These are phyloP conservation scores for Cyclura pinguis DNA, from an alignment of 2,797 vertebrate species.

Conservation along the genomic window DNA sequence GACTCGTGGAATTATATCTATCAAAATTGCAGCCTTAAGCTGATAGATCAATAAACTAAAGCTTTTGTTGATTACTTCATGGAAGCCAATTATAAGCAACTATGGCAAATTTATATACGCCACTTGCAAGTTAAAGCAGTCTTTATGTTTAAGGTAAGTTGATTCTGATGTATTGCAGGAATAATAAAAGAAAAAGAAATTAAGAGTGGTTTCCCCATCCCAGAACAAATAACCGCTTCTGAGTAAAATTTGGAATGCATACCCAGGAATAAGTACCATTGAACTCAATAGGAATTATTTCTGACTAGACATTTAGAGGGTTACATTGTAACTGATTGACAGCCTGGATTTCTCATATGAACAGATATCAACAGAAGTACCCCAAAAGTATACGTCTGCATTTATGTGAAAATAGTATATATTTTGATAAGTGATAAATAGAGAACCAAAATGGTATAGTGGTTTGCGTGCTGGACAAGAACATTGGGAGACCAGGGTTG, in stretches of 20 bases:
- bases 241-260: too few relatives aligned
- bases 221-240: background rate
- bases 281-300: background rate
- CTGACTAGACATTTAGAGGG: background rate
- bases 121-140: background rate
- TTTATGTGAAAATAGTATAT: too few relatives aligned
- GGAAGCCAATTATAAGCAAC: background rate
- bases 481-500: too few relatives aligned
- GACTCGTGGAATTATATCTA: background rate
- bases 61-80: background rate
- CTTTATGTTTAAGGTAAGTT: background rate
- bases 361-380: constrained; percentile 17
- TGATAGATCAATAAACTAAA: background rate
- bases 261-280: background rate
- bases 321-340: background rate
- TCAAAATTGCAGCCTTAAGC: background rate
- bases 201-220: background rate
- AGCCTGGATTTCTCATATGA: background rate
- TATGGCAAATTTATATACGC: background rate
- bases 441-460: too few relatives aligned
- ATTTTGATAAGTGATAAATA: too few relatives aligned
- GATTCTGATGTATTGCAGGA: background rate
- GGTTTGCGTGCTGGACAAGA: too few relatives aligned
- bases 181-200: background rate
- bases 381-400: background rate